Evolutionary conservation across 2,888 invertebrate species (phyloP).

Genomic region (Scotopteryx bipunctaria): DNA sequence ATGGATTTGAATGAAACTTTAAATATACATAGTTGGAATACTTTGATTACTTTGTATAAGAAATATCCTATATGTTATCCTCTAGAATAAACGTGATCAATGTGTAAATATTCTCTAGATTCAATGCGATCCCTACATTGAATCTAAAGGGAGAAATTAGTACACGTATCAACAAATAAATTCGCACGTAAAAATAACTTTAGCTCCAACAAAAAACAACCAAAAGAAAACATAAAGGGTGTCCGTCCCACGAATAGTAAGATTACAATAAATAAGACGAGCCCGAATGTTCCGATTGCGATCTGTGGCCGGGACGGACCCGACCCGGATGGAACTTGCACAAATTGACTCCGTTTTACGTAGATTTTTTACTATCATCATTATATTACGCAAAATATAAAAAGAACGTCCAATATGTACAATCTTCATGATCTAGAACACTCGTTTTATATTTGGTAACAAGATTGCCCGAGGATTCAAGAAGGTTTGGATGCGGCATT

Average conservation of each 20-base stretch:
- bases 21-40: background rate
- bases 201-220: slow-evolving; percentile 28
- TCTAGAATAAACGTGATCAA: too few relatives aligned
- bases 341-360: slow-evolving; percentile 76
- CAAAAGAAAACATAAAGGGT: slow-evolving; percentile 56
- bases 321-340: slow-evolving; percentile 41
- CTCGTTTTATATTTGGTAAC: slow-evolving; percentile 37
- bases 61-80: too few relatives aligned
- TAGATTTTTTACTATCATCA: slow-evolving; percentile 66
- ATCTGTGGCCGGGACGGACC: slow-evolving; percentile 35
- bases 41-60: too few relatives aligned
- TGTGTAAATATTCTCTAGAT: too few relatives aligned
- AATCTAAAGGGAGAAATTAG: too few relatives aligned
- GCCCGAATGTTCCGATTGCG: slow-evolving; percentile 67
- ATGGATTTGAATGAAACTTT: too few relatives aligned
- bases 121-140: too few relatives aligned
- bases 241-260: slow-evolving; percentile 80
- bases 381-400: slow-evolving; percentile 55
- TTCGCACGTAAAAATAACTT: slow-evolving; percentile 5
- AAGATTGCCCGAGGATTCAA: slow-evolving; percentile 27
- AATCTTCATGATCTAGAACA: slow-evolving; percentile 37
- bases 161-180: background rate
- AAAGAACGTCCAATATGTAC: slow-evolving; percentile 36
- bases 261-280: slow-evolving; percentile 81
- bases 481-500: slow-evolving; percentile 18